Evolutionary conservation across 2,797 vertebrate genomes (phyloP).

Genomic region (Platalea minor): DNA sequence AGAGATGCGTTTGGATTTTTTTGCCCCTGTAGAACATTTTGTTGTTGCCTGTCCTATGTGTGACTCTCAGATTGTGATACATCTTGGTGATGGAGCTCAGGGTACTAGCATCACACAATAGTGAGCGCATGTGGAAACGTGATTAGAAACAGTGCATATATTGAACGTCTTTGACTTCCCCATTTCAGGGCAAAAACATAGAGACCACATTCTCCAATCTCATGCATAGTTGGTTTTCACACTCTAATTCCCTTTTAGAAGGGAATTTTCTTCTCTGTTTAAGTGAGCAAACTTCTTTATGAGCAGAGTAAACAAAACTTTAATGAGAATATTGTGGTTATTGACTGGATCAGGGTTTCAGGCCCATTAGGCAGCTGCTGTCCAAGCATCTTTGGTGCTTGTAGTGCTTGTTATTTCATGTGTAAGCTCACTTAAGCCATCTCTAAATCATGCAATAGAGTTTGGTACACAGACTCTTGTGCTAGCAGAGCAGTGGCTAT

Average conservation of each 20-base stretch:
- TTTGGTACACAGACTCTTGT: conserved; percentile 2
- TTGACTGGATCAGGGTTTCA: not conserved
- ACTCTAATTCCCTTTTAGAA: not conserved
- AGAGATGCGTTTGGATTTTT: not conserved
- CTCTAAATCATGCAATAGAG: conserved; percentile 6
- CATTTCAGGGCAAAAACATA: not conserved
- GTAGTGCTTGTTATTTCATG: not conserved
- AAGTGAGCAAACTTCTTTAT: not conserved
- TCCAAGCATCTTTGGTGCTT: conserved; percentile 9
- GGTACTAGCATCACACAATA: not conserved
- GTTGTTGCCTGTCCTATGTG: not conserved
- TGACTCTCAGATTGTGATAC: not conserved
- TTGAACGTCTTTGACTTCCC: not conserved
- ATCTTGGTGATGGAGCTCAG: not conserved
- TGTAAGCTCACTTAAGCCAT: conserved; percentile 28
- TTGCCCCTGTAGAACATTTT: not conserved
- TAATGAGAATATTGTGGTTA: conserved; percentile 17
- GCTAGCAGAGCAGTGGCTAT: not conserved
- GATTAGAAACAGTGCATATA: not conserved
- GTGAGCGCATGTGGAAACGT: fast-evolving
- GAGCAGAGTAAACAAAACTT: conserved; percentile 13
- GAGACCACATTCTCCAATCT: not conserved
- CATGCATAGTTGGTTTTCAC: not conserved
- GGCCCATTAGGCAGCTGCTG: not conserved
- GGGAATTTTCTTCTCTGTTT: not conserved